phyloP scores from a whole-genome alignment of 2,113 vertebrate species.

The Chascanopsetta lugubris region DNA sequence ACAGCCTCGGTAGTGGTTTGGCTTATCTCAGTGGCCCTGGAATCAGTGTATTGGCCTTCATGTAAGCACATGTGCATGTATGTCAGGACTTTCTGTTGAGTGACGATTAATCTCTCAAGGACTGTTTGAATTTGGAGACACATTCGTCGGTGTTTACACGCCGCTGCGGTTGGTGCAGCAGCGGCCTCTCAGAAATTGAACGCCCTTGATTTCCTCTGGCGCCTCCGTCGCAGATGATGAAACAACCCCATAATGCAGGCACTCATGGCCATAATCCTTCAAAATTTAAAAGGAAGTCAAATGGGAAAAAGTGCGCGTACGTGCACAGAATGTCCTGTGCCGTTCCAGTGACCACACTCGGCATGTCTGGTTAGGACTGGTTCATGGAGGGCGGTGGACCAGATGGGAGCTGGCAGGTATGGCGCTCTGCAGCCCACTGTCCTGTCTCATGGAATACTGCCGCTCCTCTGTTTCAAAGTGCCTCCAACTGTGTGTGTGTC shows the following conservation, averaged over 20 bases:
- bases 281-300: constrained; percentile 2
- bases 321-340: not conserved
- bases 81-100: not conserved
- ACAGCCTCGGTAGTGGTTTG: constrained; percentile 6
- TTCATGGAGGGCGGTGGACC: constrained; percentile 30
- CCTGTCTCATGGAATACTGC: constrained; percentile 62
- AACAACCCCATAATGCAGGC: constrained; percentile 1
- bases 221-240: constrained; percentile 1
- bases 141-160: not conserved
- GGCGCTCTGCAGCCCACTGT: constrained; percentile 54
- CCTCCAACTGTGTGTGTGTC: constrained; percentile 56
- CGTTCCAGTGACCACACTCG: constrained; percentile 22
- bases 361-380: constrained; percentile 43
- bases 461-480: constrained; percentile 32
- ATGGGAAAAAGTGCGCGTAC: not conserved
- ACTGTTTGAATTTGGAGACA: not conserved
- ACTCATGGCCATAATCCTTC: constrained; percentile 3
- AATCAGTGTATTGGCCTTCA: constrained; percentile 15
- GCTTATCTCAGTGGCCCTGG: not conserved
- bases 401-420: constrained; percentile 62
- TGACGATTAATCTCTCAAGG: not conserved
- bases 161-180: not conserved
- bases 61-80: not conserved
- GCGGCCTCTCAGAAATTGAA: not conserved
- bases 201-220: not conserved